A percentile compares a stretch with the other conserved stretches of the same genome.
These are phyloP conservation scores for Eucidaris tribuloides DNA, from an alignment of 35 echinoderm and acorn worm species.

Conservation along the genomic window DNA sequence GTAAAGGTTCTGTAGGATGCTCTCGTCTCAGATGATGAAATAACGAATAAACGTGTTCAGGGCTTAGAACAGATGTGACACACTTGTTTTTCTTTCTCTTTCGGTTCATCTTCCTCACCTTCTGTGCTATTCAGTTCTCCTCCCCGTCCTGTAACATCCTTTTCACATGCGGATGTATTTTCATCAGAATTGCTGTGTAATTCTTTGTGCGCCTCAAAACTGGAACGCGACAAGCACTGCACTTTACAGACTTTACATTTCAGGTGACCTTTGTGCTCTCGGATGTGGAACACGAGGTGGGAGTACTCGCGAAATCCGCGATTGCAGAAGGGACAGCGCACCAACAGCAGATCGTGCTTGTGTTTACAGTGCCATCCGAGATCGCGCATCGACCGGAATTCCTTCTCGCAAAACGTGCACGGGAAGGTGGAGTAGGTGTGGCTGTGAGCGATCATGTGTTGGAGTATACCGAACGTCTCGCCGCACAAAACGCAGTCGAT, in stretches of 20 bases:
- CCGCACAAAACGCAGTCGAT: slow-evolving; percentile 19
- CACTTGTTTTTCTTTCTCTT: slow-evolving; percentile 7
- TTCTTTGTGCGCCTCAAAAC: neutral
- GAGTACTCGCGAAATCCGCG: slow-evolving; percentile 11
- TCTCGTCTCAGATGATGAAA: slow-evolving; percentile 11
- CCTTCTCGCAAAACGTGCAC: slow-evolving; percentile 3
- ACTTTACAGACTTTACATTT: neutral
- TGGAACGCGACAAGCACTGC: slow-evolving; percentile 4
- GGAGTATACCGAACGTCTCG: slow-evolving; percentile 5
- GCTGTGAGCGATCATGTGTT: slow-evolving; percentile 10
- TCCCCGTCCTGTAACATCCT: neutral
- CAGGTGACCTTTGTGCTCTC: slow-evolving; percentile 21
- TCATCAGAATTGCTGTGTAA: neutral
- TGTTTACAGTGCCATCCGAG: slow-evolving; percentile 25
- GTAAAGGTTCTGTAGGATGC: slow-evolving; percentile 9
- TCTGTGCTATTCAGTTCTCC: neutral
- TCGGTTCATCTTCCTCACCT: neutral
- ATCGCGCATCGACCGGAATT: slow-evolving; percentile 4
- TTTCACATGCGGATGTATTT: neutral
- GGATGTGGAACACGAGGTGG: slow-evolving; percentile 18
- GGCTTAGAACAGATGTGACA: slow-evolving; percentile 6
- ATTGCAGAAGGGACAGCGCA: slow-evolving; percentile 6
- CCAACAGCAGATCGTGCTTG: slow-evolving; percentile 19
- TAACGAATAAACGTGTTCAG: neutral
- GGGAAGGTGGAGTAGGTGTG: slow-evolving; percentile 17